A percentile compares a stretch with the other conserved stretches of the same genome.
phyloP scores from a whole-genome alignment of 2,797 vertebrate species.

The Pipistrellus pipistrellus region DNA sequence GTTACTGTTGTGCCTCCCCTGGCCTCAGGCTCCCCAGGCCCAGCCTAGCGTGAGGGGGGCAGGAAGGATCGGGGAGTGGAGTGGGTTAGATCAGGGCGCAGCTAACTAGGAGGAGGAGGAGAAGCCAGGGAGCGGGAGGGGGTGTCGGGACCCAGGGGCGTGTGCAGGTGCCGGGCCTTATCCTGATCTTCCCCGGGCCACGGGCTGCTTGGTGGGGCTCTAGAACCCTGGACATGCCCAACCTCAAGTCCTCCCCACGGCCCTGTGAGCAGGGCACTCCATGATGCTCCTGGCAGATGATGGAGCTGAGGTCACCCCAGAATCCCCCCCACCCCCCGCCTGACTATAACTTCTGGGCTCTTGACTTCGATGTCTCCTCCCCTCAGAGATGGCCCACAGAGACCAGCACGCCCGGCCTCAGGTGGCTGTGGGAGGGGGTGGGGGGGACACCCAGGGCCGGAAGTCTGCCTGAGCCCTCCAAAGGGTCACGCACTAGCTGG shows the following conservation, averaged over 20 bases:
- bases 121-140: background rate
- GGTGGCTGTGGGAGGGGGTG: background rate
- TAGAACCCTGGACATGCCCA: background rate
- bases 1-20: no score
- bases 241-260: background rate
- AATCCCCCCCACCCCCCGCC: background rate
- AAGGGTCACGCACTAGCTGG: background rate
- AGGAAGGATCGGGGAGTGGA: fast-evolving
- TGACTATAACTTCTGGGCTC: background rate
- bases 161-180: background rate
- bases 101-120: background rate
- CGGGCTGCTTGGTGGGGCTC: background rate
- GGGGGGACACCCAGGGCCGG: background rate
- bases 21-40: no score
- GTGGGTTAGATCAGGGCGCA: background rate
- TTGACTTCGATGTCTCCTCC: background rate
- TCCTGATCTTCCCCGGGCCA: background rate
- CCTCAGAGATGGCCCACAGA: background rate
- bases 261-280: background rate
- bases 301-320: background rate
- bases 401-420: background rate
- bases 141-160: background rate
- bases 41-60: background rate
- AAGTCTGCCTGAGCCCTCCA: background rate
- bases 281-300: background rate